Conservation (phyloP, 2,113 vertebrate species). For the Rattus rattus region DNA sequence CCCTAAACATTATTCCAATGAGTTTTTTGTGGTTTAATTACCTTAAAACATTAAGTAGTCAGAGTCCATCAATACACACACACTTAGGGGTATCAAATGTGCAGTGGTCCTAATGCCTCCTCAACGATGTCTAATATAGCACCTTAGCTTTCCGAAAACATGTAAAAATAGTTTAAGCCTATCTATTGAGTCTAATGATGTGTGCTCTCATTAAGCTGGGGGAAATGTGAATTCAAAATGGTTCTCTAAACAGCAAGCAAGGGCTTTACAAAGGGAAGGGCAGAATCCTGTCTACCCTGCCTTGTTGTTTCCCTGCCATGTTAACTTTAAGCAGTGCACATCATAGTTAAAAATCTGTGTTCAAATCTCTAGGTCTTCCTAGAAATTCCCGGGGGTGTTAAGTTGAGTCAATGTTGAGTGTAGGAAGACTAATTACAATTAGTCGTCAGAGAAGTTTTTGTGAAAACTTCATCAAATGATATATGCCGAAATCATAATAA, state of each 20-base stretch:
- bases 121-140: conserved; percentile 55
- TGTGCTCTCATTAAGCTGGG: conserved; percentile 51
- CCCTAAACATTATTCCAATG: conserved; percentile 80
- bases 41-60: conserved; percentile 79
- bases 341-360: neutral
- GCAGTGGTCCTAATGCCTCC: neutral
- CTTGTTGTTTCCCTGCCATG: neutral
- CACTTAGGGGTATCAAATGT: conserved; percentile 70
- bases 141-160: conserved; percentile 57
- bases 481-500: neutral
- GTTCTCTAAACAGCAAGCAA: conserved; percentile 46
- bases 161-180: conserved; percentile 69
- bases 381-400: neutral
- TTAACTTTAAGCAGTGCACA: neutral
- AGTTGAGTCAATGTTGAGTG: neutral
- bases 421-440: neutral
- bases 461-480: conserved; percentile 1
- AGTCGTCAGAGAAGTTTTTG: neutral
- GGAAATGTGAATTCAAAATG: conserved; percentile 62
- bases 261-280: neutral
- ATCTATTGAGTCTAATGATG: conserved; percentile 68
- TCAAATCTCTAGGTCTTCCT: neutral
- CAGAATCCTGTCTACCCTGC: neutral
- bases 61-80: conserved; percentile 73
- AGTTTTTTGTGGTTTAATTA: conserved; percentile 81